phyloP scores from a whole-genome alignment of 1,140 invertebrate species.

The Leptinotarsa undecemlineata region DNA sequence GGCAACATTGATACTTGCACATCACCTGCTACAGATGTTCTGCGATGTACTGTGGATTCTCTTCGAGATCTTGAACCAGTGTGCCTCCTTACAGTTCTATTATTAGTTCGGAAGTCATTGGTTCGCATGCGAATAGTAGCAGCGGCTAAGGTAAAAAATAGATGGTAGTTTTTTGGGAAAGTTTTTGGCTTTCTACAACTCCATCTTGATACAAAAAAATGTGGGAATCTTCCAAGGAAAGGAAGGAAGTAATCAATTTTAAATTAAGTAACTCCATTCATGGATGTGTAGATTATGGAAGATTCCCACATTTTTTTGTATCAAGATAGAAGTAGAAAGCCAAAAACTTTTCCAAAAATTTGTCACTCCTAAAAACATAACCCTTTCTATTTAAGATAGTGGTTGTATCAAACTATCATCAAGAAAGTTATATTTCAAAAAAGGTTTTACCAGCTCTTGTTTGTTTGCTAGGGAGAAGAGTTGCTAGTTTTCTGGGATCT shows the following conservation, averaged over 20 bases:
- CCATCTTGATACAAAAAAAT: too few relatives aligned
- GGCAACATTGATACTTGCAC: conserved; percentile 75
- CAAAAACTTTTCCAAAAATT: too few relatives aligned
- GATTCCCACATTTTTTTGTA: too few relatives aligned
- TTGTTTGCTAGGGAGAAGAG: conserved; percentile 76
- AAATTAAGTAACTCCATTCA: neutral
- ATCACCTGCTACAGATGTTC: conserved; percentile 68
- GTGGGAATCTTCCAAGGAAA: too few relatives aligned
- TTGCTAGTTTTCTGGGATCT: conserved; percentile 74
- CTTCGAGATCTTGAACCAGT: conserved; percentile 67
- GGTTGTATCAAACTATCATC: neutral
- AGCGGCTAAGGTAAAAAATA: conserved; percentile 36
- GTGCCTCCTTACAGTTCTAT: conserved; percentile 55
- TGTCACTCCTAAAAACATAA: too few relatives aligned
- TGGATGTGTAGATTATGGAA: too few relatives aligned
- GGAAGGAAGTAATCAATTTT: too few relatives aligned
- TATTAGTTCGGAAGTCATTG: conserved; percentile 43
- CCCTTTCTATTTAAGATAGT: too few relatives aligned
- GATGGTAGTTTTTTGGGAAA: too few relatives aligned
- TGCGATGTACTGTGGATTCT: conserved; percentile 65
- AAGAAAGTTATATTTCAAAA: neutral
- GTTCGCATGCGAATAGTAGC: conserved; percentile 57
- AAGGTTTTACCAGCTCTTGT: conserved; percentile 59
- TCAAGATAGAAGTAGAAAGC: too few relatives aligned
- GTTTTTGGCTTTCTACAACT: too few relatives aligned